Evolutionary conservation across 2,888 invertebrate genomes (phyloP), one percentile per base, ranked within the genome.

Genomic region (Ophioninae sp.): DNA sequence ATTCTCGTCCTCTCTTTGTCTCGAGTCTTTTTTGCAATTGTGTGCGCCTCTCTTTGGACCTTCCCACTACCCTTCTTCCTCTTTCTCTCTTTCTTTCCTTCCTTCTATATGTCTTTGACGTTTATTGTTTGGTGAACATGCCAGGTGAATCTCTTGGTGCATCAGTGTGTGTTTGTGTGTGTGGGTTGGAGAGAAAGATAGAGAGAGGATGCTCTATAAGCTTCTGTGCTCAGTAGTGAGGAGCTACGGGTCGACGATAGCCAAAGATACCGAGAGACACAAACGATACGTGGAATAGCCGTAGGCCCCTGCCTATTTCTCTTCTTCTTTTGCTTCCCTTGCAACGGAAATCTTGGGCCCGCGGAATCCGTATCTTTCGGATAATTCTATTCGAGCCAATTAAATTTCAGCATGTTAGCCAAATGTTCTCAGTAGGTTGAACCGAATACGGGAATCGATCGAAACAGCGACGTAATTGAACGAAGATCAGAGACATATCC

Each of bases 11-110:
- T 65, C 8, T 79, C 79, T 79, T 41, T 17, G 22, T 73, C 73
- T 73, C 67, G 9, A 59, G 51, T 17, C 51, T 73, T 37, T 83
- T 82, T 71, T 75, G 23, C 71, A 76, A 30, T 30, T 51, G 51
- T 51, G 51, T 13, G 51, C 5, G 51, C 5, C 17, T 51, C 51
- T 51, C 17, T 9, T 41, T 9, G 41, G 41, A 41, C 51, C 64
- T 67, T 68, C 76, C 77, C 73, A 74, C 73, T 51, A 61, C 58
- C 76, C 73, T 68, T 81, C 67, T 80, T 71, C 78, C 73, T 76
- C 78, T 79, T 67, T 73, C 61, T 61, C 56, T 64, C 22, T 64
- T 3, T 41, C 41, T 67, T 61, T 56, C 64, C 39, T 58, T 71
- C 30, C 7, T 9, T 74, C 64, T 71, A 51, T 81, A 8, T 44